Percentiles rank a stretch among this genome's conserved stretches.
Evolutionary conservation across 2,113 vertebrate species (phyloP).

Genomic region (Hirundichthys speculiger): DNA sequence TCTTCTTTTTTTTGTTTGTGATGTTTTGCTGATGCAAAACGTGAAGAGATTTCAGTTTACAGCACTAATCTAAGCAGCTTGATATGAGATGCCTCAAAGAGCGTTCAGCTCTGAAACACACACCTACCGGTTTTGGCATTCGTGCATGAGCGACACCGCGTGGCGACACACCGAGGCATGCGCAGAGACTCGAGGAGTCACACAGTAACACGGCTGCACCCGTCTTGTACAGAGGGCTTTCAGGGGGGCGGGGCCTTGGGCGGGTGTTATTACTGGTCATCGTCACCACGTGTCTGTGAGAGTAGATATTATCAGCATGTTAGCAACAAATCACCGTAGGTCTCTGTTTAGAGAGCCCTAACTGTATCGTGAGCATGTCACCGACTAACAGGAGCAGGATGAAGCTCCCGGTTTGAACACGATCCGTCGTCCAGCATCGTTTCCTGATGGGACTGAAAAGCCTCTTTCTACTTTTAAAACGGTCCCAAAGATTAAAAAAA

Average conservation of each 20-base stretch:
- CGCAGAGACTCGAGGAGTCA: background rate
- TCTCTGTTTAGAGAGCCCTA: too few species aligned
- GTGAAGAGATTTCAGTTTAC: conserved; percentile 60
- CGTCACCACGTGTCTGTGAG: too few species aligned
- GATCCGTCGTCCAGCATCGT: too few species aligned
- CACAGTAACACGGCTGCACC: conserved; percentile 3
- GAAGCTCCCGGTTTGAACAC: background rate
- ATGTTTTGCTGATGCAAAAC: conserved; percentile 62
- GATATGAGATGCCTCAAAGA: conserved; percentile 35
- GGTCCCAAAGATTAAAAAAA: conserved; percentile 12
- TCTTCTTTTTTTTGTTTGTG: too few species aligned
- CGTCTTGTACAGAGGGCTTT: too few species aligned
- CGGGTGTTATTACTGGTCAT: too few species aligned
- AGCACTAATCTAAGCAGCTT: conserved; percentile 38
- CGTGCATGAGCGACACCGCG: conserved; percentile 49
- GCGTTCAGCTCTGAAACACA: conserved; percentile 29
- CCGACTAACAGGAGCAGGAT: background rate
- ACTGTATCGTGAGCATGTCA: too few species aligned
- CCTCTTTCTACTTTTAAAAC: too few species aligned
- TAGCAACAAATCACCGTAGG: too few species aligned
- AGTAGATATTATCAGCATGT: too few species aligned
- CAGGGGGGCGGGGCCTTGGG: too few species aligned
- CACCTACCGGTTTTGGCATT: conserved; percentile 1
- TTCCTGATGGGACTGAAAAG: too few species aligned
- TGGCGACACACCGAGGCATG: background rate